Evolutionary conservation across 2,113 vertebrate species (phyloP), one percentile per base, ranked within the genome.

Genomic region (Theristicus caerulescens): DNA sequence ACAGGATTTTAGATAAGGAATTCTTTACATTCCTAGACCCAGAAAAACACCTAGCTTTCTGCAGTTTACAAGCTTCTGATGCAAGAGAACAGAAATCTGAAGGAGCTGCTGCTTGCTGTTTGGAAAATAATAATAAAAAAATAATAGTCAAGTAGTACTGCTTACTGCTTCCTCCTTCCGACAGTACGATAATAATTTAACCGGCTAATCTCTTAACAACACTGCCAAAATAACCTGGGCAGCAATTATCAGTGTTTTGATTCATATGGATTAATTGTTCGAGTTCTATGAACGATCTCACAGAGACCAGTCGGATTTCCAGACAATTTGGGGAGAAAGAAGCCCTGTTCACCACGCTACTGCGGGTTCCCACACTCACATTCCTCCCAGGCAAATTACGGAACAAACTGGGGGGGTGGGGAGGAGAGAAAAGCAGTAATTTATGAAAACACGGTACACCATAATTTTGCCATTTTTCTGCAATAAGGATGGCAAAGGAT

Each of bases 381-480:
- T 82, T 93, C 92, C 91, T 95, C 91, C 80, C 74, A 59, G 89
- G 94, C 94, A 96, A 97, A 97, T 95, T 94, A 95, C 34, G 51
- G 90, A 95, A 90, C 91, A 96, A 97, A 97, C n/a, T 89, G 78
- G 82, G 79, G 22, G 61, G 27, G 18, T 6, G 12, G 32, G 21
- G 70, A 17, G 52, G n/a, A 21, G 26, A 62, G 72, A 77, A 92
- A 89, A 95, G 93, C 91, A 81, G 97, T 98, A 98, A 98, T 98
- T 98, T 98, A 98, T 98, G 98, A 98, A 98, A 98, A 98, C 97
- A 98, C 42, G 93, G 96, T 83, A 92, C 96, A 98, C 98, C 97
- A 97, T 98, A 97, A 98, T 98, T 98, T 98, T 98, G 97, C 97
- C 98, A 98, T 98, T 98, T 98, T 98, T 98, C 98, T 98, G 96